Percentiles rank a stretch among this genome's conserved stretches.
Conservation (phyloP, 2,888 invertebrate genomes). For the Metacarcinus magister region DNA sequence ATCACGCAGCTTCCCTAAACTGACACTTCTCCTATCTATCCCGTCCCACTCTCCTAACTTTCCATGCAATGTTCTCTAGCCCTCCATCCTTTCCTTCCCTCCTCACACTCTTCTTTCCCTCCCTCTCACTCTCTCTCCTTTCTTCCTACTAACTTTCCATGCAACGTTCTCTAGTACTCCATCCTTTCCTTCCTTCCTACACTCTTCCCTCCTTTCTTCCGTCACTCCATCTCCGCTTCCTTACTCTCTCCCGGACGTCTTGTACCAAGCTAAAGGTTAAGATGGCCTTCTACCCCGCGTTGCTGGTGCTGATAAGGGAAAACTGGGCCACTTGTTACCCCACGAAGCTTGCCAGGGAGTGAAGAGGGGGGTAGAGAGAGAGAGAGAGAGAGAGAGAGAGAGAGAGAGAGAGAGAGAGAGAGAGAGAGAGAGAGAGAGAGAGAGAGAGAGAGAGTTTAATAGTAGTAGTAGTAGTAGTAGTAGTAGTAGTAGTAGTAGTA, state of each 20-base stretch:
- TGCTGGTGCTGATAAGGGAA: neutral
- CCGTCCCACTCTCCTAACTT: too few relatives aligned
- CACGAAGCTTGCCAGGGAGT: neutral
- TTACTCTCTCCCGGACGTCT: neutral
- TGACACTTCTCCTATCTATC: too few relatives aligned
- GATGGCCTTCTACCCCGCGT: neutral
- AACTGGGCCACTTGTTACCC: constrained; percentile 32
- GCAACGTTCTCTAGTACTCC: neutral
- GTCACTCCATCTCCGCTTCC: neutral
- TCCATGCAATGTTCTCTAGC: neutral
- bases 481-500: neutral
- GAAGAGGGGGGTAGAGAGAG: neutral
- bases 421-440: neutral
- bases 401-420: constrained; percentile 35
- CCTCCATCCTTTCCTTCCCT: too few relatives aligned
- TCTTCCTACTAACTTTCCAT: neutral
- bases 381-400: constrained; percentile 37
- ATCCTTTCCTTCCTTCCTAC: neutral
- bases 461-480: neutral
- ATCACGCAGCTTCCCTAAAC: too few relatives aligned
- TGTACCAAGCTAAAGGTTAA: neutral
- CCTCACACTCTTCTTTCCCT: too few relatives aligned
- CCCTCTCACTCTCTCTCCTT: neutral
- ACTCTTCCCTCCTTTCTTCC: neutral
- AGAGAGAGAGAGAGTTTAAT: constrained; percentile 29